Evolutionary conservation across 2,797 vertebrate genomes (phyloP).

Genomic region (Acrossocheilus fasciatus): DNA sequence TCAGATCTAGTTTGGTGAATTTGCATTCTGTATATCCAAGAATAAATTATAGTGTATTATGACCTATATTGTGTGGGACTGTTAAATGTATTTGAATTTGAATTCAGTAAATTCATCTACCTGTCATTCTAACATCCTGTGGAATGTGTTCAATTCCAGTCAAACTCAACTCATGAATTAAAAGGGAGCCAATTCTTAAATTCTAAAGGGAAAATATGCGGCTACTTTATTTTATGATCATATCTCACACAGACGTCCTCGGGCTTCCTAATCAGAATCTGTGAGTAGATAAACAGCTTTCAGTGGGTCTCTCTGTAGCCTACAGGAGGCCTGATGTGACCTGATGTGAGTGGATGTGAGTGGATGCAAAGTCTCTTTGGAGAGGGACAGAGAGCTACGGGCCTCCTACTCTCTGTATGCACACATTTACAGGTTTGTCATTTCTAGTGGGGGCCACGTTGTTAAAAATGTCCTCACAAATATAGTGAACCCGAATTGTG

Average conservation of each 20-base stretch:
- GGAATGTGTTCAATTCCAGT: not conserved
- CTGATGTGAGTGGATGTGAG: not conserved
- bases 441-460: not conserved
- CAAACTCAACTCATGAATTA: not conserved
- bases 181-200: not conserved
- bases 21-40: not conserved
- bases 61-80: not conserved
- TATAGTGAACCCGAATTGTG: not conserved
- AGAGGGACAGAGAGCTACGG: not conserved
- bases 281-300: slow-evolving; percentile 3
- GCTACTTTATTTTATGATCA: not conserved
- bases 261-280: not conserved
- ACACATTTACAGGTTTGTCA: not conserved
- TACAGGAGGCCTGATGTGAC: not conserved
- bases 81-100: not conserved
- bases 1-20: not conserved
- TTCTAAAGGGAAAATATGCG: not conserved
- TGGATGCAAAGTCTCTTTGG: not conserved
- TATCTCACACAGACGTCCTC: not conserved
- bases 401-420: not conserved
- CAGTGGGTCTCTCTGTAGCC: not conserved
- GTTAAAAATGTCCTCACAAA: not conserved
- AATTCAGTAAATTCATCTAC: not conserved
- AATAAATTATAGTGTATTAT: not conserved
- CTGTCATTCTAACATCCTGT: not conserved